Percentiles rank a stretch among this genome's conserved stretches.
phyloP scores from a whole-genome alignment of 2,797 vertebrate genomes.

The Halcyon leucocephala region DNA sequence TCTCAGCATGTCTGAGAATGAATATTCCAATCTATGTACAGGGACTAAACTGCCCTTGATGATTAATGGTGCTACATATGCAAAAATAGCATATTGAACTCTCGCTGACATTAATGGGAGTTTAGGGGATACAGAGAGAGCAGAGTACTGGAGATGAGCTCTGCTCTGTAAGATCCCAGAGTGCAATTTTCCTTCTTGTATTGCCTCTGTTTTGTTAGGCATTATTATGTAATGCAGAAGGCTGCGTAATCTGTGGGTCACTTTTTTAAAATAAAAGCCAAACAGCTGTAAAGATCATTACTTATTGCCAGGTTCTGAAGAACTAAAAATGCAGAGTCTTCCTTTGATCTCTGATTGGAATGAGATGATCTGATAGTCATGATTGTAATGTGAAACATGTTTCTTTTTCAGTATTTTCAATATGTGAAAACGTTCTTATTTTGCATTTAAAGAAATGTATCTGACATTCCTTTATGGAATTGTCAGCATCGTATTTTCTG shows the following conservation, averaged over 20 bases:
- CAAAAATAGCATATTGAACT: not conserved
- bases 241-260: not conserved
- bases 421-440: not conserved
- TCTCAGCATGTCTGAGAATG: not conserved
- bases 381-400: not conserved
- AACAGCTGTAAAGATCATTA: not conserved
- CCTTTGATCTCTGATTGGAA: not conserved
- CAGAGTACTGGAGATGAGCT: not conserved
- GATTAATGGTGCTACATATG: not conserved
- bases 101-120: not conserved
- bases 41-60: not conserved
- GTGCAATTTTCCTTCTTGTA: not conserved
- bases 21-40: not conserved
- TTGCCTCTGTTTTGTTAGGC: not conserved
- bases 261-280: not conserved
- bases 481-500: constrained; percentile 13
- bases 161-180: not conserved
- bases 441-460: not conserved
- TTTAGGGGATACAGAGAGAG: not conserved
- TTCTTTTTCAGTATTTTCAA: constrained; percentile 38
- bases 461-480: constrained; percentile 30
- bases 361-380: not conserved
- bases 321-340: not conserved
- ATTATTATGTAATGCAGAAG: not conserved
- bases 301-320: not conserved